These are phyloP conservation scores for Gymnogyps californianus DNA, from an alignment of 2,113 vertebrate species.

Conservation along the genomic window DNA sequence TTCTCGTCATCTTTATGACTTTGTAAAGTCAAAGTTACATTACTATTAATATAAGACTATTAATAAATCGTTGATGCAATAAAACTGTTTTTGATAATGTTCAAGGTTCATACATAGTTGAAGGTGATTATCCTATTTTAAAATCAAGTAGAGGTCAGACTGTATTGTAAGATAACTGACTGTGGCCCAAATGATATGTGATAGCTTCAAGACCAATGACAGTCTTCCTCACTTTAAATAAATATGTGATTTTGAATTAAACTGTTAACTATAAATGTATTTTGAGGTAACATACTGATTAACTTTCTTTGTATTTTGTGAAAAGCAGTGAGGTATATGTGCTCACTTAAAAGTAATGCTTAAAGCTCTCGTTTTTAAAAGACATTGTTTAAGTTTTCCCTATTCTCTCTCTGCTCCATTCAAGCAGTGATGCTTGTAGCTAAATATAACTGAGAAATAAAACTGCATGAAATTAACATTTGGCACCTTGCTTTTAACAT, in stretches of 20 bases:
- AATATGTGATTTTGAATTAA: neutral
- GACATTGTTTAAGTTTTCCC: neutral
- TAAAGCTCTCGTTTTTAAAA: neutral
- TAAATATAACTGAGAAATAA: neutral
- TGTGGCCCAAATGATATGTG: conserved; percentile 14
- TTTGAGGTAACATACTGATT: neutral
- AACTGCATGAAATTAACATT: neutral
- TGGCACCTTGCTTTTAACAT: neutral
- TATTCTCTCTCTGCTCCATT: neutral
- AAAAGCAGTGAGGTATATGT: neutral
- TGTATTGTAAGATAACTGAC: conserved; percentile 54
- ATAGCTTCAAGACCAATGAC: neutral
- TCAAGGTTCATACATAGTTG: conserved; percentile 67
- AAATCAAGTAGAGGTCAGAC: conserved; percentile 65
- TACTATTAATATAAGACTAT: conserved; percentile 61
- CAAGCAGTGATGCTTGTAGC: neutral
- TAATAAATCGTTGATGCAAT: conserved; percentile 68
- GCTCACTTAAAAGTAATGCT: neutral
- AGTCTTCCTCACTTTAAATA: neutral
- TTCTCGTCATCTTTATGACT: conserved; percentile 53
- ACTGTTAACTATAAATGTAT: neutral
- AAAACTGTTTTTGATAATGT: conserved; percentile 63
- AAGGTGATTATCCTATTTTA: conserved; percentile 73
- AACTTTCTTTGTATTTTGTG: neutral
- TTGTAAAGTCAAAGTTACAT: conserved; percentile 58